Conservation (phyloP, 2,888 invertebrate genomes). For the Harpalus rufipes region DNA sequence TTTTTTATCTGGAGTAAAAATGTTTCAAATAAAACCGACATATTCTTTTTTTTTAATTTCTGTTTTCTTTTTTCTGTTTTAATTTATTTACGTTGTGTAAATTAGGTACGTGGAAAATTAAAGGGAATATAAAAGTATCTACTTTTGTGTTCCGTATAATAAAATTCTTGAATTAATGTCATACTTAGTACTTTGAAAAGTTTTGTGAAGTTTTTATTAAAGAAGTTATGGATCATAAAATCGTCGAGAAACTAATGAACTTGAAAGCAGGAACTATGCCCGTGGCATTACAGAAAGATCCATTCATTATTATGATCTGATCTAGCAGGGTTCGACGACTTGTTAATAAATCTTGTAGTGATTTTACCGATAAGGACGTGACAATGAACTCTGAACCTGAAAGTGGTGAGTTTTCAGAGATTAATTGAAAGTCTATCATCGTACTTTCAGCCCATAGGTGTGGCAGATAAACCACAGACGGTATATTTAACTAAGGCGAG, state of each 20-base stretch:
- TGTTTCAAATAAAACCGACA: not conserved
- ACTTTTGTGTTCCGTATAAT: not conserved
- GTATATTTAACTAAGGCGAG: not conserved
- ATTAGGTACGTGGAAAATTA: not conserved
- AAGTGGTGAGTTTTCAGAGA: slow-evolving; percentile 1
- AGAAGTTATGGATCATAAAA: slow-evolving; percentile 42
- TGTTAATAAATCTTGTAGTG: slow-evolving; percentile 9
- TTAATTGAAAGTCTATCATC: slow-evolving; percentile 9
- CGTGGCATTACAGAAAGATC: not conserved
- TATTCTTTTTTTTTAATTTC: not conserved
- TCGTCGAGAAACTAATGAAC: slow-evolving; percentile 29
- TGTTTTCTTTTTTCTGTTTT: not conserved
- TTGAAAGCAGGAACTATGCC: slow-evolving; percentile 37
- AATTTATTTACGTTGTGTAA: not conserved
- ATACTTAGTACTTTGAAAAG: not conserved
- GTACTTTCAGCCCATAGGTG: not conserved
- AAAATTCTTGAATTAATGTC: not conserved
- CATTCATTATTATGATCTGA: slow-evolving; percentile 21
- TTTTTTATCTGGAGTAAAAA: not conserved
- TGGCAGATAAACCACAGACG: not conserved
- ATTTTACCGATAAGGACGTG: slow-evolving; percentile 7
- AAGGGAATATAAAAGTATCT: not conserved
- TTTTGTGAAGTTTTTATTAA: slow-evolving; percentile 11
- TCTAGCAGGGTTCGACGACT: slow-evolving; percentile 8
- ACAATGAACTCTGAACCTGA: slow-evolving; percentile 29